Evolutionary conservation across 2,797 vertebrate species (phyloP), one percentile per base, ranked within the genome.

Genomic region (Distichodus sexfasciatus): DNA sequence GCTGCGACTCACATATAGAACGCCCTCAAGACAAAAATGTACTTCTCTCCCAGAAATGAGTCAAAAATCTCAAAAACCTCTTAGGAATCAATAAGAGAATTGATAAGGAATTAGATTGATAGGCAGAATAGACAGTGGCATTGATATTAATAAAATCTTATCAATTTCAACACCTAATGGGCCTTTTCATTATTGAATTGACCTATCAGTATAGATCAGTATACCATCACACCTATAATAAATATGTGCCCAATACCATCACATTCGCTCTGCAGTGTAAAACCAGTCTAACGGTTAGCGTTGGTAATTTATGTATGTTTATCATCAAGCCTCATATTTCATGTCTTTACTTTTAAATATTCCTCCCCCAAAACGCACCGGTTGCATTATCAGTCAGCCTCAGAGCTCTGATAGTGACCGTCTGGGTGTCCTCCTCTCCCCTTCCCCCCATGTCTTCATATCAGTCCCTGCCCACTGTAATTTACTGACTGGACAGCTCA

Each of bases 221-320:
- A n/a, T n/a, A n/a, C n/a, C n/a, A n/a, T n/a, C n/a, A n/a, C n/a
- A n/a, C 28, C 6, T 1, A 8, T 26, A 70, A 78, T 31, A 81
- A 86, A 86, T 86, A 85, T 87, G 86, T n/a, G 77, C 80, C 69
- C 74, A n/a, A n/a, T n/a, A n/a, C n/a, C n/a, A n/a, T n/a, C n/a
- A n/a, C n/a, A n/a, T n/a, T 51, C 26, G 6, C 10, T 65, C 35
- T 40, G 44, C 31, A 31, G 80, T n/a, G 73, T 69, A 68, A 58
- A 80, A 50, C 63, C 68, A 66, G 51, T 29, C 19, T 64, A 85
- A 60, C 31, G 69, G 53, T 83, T 89, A 84, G 85, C 75, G 66
- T 76, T 71, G 74, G 29, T 81, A 74, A 86, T 90, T 88, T 87
- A 87, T 26, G 76, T 66, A 68, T 57, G 64, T 77, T 64, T 28